Conservation (phyloP, 2,113 vertebrate species). For the Erinaceus europaeus region DNA sequence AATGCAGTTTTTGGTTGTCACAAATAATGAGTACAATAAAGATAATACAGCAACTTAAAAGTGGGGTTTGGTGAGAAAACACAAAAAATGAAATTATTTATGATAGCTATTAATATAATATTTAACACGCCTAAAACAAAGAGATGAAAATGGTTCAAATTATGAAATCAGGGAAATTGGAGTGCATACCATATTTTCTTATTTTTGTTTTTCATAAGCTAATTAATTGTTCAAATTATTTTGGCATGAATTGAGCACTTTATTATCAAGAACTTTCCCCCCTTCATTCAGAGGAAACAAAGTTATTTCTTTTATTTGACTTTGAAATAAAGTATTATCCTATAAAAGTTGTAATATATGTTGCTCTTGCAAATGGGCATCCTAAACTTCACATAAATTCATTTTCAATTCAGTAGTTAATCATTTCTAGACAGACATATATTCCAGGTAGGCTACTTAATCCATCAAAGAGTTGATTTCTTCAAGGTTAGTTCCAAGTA, state of each 20-base stretch:
- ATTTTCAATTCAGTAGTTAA: slow-evolving; percentile 39
- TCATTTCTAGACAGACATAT: slow-evolving; percentile 7
- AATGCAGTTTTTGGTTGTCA: background rate
- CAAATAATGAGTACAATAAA: slow-evolving; percentile 1
- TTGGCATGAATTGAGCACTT: background rate
- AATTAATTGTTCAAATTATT: slow-evolving; percentile 2
- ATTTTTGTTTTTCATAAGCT: background rate
- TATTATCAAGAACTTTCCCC: background rate
- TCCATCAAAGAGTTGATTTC: slow-evolving; percentile 44
- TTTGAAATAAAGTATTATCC: background rate
- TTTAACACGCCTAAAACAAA: background rate
- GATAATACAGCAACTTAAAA: background rate
- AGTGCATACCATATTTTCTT: background rate
- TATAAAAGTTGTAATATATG: slow-evolving; percentile 24
- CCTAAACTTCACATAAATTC: slow-evolving; percentile 32
- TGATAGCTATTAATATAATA: background rate
- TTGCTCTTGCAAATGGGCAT: slow-evolving; percentile 33
- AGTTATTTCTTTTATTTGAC: slow-evolving; percentile 29
- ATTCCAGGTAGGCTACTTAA: background rate
- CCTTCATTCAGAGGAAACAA: background rate
- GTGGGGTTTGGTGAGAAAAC: background rate
- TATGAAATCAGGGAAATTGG: background rate
- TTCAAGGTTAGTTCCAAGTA: slow-evolving; percentile 34
- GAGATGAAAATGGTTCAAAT: background rate
- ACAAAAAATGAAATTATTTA: slow-evolving; percentile 14